Evolutionary conservation across 2,797 vertebrate species (phyloP), one percentile per base, ranked within the genome.

Genomic region (Zenarchopterus dispar): DNA sequence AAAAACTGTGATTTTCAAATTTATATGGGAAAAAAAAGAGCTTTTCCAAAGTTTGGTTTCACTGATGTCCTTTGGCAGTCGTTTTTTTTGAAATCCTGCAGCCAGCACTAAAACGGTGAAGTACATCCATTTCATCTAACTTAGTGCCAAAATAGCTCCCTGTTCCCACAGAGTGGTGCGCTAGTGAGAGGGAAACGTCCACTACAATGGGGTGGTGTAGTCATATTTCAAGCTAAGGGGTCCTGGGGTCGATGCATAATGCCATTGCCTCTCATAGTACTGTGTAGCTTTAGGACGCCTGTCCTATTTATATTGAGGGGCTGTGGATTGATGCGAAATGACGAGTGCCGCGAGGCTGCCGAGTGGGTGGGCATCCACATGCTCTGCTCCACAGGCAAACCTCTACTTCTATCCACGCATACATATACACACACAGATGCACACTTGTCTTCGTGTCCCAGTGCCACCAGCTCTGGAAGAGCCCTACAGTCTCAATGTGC

Each of bases 291-390:
- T 75, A 92, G 91, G 91, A 91, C 49, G 81, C 73, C 82, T 90
- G 85, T 90, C 87, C 91, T 93, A 91, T 91, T 93, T 93, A 91
- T 94, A 93, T 91, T 91, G 90, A 92, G 87, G 85, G 88, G 69
- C 86, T 62, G 81, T 90, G 87, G 92, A 93, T 90, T 93, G 92
- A 94, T 94, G 91, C 70, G 81, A 92, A 92, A 89, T 91, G 94
- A 94, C 91, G 88, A 90, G 75, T 85, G 92, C 93, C 84, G 84
- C 78, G 68, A 89, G 89, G 91, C 87, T 82, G 68, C 66, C 77
- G 90, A 91, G 88, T 88, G 91, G 89, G 90, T 87, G 86, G 89
- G 84, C 81, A 88, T 91, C 90, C 90, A 90, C 92, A 92, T 89
- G 88, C 86, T 87, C 82, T 36, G 58, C 84, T 92, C 89, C 88